A percentile compares a stretch with the other conserved stretches of the same genome.
Conservation (phyloP, 2,797 vertebrate species). For the Bovichtus variegatus region DNA sequence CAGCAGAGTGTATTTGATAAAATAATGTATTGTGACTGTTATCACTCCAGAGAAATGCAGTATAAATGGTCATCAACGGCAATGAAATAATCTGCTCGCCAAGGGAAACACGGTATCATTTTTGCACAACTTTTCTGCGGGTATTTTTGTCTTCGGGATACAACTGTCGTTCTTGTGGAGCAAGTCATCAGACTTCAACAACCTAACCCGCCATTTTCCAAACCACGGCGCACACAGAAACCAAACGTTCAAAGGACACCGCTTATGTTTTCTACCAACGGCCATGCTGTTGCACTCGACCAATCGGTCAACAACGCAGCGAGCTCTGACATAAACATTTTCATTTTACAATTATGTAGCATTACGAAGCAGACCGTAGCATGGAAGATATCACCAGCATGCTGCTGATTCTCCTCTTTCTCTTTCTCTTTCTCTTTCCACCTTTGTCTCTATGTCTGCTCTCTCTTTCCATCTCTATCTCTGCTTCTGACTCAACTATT, state of each 20-base stretch:
- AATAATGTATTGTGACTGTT: conserved; percentile 62
- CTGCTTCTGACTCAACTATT: conserved; percentile 61
- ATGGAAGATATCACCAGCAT: conserved; percentile 31
- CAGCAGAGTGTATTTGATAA: conserved; percentile 32
- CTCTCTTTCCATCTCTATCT: conserved; percentile 38
- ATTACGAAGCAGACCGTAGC: conserved; percentile 42
- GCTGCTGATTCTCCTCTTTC: conserved; percentile 35
- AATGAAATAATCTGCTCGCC: conserved; percentile 28
- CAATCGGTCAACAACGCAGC: conserved; percentile 13
- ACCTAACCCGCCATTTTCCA: conserved; percentile 39
- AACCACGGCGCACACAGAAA: conserved; percentile 32
- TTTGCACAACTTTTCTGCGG: conserved; percentile 49
- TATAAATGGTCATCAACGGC: conserved; percentile 29
- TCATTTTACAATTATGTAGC: conserved; percentile 54
- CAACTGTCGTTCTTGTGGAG: conserved; percentile 1
- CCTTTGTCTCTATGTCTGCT: conserved; percentile 28
- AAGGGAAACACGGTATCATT: conserved; percentile 42
- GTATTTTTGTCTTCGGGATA: conserved; percentile 14
- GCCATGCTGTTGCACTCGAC: conserved; percentile 22
- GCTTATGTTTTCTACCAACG: conserved; percentile 44
- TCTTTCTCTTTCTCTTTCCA: conserved; percentile 36
- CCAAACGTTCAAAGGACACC: conserved; percentile 34
- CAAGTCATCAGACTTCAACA: conserved; percentile 23
- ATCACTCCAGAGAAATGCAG: conserved; percentile 45
- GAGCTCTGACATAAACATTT: conserved; percentile 52